A percentile compares a stretch with the other conserved stretches of the same genome.
These are phyloP conservation scores for Drosophila baimaii DNA, from an alignment of 1,140 invertebrate genomes.

Conservation along the genomic window DNA sequence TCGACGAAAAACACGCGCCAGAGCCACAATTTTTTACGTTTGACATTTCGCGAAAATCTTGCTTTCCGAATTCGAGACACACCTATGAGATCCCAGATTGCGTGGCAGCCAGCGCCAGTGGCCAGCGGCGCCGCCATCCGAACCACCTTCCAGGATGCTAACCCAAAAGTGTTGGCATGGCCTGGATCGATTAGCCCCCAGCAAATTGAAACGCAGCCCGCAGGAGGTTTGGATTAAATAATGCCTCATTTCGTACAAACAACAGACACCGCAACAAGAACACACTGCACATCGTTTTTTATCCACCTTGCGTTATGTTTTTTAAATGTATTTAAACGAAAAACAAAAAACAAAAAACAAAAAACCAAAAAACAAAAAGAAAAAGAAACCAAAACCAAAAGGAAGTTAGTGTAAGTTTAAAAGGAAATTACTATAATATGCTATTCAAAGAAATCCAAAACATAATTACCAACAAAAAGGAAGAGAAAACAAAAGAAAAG, in stretches of 20 bases:
- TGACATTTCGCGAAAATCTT: slow-evolving; percentile 40
- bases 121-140: slow-evolving; percentile 31
- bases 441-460: slow-evolving; percentile 84
- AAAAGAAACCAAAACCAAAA: slow-evolving; percentile 55
- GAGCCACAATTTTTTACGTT: slow-evolving; percentile 50
- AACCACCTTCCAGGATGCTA: slow-evolving; percentile 38
- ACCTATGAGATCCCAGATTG: slow-evolving; percentile 48
- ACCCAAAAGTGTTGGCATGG: slow-evolving; percentile 20
- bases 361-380: slow-evolving; percentile 32
- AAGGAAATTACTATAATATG: slow-evolving; percentile 74
- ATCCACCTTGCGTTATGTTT: slow-evolving; percentile 64
- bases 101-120: slow-evolving; percentile 41
- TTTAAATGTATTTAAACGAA: slow-evolving; percentile 69
- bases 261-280: slow-evolving; percentile 60
- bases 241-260: slow-evolving; percentile 57
- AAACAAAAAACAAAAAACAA: slow-evolving; percentile 32
- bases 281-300: slow-evolving; percentile 59
- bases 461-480: slow-evolving; percentile 76
- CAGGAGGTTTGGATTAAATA: slow-evolving; percentile 70
- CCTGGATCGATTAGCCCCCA: slow-evolving; percentile 69
- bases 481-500: slow-evolving; percentile 39
- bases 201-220: slow-evolving; percentile 72
- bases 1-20: slow-evolving; percentile 59
- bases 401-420: slow-evolving; percentile 48
- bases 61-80: slow-evolving; percentile 50